Conservation (phyloP, 1,140 invertebrate genomes). For the Scaptomyza pallida region DNA sequence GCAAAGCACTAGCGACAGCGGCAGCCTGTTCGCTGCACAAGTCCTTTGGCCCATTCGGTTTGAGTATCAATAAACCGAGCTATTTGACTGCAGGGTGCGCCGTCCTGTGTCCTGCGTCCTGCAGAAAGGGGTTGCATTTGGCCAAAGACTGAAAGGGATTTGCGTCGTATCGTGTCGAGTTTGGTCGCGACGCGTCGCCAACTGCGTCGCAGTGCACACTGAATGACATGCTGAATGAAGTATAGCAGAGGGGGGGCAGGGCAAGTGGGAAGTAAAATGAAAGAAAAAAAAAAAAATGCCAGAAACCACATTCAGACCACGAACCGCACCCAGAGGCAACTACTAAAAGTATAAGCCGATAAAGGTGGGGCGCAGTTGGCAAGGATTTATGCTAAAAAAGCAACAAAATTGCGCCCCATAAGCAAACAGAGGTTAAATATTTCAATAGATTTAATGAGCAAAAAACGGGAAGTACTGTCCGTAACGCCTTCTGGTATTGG, state of each 20-base stretch:
- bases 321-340: slow-evolving; percentile 38
- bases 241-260: neutral
- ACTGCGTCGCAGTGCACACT: slow-evolving; percentile 61
- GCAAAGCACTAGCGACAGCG: slow-evolving; percentile 9
- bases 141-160: slow-evolving; percentile 41
- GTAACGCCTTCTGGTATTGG: neutral
- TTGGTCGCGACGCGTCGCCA: slow-evolving; percentile 12
- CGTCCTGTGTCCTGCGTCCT: no score
- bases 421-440: slow-evolving; percentile 19
- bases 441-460: slow-evolving; percentile 12
- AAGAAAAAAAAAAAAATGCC: no score
- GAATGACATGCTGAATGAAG: slow-evolving; percentile 26
- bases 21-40: slow-evolving; percentile 22
- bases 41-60: neutral
- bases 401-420: neutral
- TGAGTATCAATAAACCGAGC: slow-evolving; percentile 4
- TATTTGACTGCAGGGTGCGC: slow-evolving; percentile 31
- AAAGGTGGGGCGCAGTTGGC: slow-evolving; percentile 9
- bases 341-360: slow-evolving; percentile 16
- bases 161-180: slow-evolving; percentile 41
- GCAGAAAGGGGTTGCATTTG: slow-evolving; percentile 35
- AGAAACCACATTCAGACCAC: slow-evolving; percentile 11
- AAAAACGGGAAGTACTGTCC: slow-evolving; percentile 4
- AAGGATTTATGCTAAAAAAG: neutral
- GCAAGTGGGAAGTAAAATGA: slow-evolving; percentile 1